Conservation (phyloP, 2,113 vertebrate genomes). For the Pantherophis guttatus region DNA sequence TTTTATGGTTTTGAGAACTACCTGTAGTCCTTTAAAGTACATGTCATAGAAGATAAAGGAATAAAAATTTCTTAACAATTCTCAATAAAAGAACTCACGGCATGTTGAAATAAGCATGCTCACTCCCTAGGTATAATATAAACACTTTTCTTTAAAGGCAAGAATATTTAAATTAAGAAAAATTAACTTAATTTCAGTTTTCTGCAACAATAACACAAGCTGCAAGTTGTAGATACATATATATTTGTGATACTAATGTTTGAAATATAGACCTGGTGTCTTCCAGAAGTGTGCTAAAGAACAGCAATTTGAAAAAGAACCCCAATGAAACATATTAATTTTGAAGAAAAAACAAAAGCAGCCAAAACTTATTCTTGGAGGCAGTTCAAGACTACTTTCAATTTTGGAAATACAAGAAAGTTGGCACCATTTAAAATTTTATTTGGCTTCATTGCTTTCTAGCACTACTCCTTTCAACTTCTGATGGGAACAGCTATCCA, state of each 20-base stretch:
- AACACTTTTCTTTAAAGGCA: background rate
- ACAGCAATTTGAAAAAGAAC: background rate
- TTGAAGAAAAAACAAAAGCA: background rate
- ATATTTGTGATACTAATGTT: background rate
- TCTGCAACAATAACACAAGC: background rate
- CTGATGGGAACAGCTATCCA: background rate
- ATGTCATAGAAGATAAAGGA: slow-evolving; percentile 57
- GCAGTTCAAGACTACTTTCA: background rate
- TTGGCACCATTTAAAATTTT: background rate
- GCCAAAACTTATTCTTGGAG: background rate
- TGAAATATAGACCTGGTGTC: background rate
- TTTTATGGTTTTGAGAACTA: background rate
- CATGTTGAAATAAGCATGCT: slow-evolving; percentile 47
- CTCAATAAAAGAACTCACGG: slow-evolving; percentile 54
- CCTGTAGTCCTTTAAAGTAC: slow-evolving; percentile 39
- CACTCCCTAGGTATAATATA: slow-evolving; percentile 9
- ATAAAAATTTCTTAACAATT: slow-evolving; percentile 59
- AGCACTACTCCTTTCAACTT: background rate
- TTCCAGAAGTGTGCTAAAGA: background rate
- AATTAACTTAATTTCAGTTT: background rate
- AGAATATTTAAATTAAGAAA: background rate
- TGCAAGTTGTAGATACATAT: background rate
- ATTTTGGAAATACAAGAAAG: background rate
- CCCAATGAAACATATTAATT: background rate
- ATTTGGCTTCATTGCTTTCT: background rate